Evolutionary conservation across 2,113 vertebrate genomes (phyloP).

Genomic region (Apodemus speciosus): DNA sequence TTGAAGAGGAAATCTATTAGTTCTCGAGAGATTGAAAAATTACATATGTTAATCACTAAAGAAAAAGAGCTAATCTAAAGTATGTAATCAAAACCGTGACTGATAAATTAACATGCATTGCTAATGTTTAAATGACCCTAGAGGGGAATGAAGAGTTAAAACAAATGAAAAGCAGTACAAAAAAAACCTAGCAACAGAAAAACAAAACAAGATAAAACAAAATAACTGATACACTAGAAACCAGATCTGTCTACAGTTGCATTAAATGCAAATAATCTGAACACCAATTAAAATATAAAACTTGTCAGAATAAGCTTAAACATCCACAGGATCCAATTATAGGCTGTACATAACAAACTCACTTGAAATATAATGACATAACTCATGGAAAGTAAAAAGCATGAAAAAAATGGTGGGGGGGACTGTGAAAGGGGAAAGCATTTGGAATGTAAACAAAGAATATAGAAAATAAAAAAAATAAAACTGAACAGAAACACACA

Average conservation of each 20-base stretch:
- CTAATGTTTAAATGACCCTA: background rate
- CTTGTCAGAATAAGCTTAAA: background rate
- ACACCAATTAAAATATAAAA: background rate
- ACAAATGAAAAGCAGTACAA: background rate
- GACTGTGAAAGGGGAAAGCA: too few relatives aligned
- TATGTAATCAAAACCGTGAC: constrained; percentile 9
- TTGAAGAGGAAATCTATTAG: background rate
- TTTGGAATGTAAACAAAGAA: too few relatives aligned
- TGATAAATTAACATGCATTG: background rate
- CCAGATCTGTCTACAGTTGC: background rate
- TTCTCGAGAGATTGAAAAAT: background rate
- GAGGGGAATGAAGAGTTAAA: background rate
- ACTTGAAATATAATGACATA: constrained; percentile 5
- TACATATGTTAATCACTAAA: background rate
- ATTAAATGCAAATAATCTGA: background rate
- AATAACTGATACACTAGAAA: background rate
- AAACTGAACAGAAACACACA: too few relatives aligned
- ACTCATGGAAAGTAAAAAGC: background rate
- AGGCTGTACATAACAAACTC: background rate
- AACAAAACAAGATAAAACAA: background rate
- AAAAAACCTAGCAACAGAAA: background rate
- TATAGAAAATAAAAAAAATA: too few relatives aligned
- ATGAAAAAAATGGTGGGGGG: too few relatives aligned
- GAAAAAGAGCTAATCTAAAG: background rate
- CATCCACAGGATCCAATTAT: background rate